A percentile compares a stretch with the other conserved stretches of the same genome.
These are phyloP conservation scores for Tenthredo livida DNA, from an alignment of 2,888 invertebrate species.

Conservation along the genomic window DNA sequence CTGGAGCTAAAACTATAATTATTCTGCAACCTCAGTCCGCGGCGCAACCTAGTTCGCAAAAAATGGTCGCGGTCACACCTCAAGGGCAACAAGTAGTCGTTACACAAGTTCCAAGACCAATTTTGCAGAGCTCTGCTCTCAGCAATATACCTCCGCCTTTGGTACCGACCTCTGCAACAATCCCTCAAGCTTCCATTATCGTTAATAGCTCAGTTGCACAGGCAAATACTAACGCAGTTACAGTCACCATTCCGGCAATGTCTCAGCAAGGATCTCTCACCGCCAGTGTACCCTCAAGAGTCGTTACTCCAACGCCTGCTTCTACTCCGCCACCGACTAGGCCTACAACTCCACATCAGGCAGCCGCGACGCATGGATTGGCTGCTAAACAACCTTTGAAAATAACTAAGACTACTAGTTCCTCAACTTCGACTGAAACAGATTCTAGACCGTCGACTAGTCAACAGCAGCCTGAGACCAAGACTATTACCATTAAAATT, in stretches of 20 bases:
- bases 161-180: slow-evolving; percentile 75
- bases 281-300: slow-evolving; percentile 72
- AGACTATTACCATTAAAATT: slow-evolving; percentile 76
- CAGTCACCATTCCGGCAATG: slow-evolving; percentile 74
- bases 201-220: slow-evolving; percentile 73
- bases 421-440: slow-evolving; percentile 70
- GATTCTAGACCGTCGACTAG: slow-evolving; percentile 68
- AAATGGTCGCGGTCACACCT: slow-evolving; percentile 84
- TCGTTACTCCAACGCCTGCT: slow-evolving; percentile 74
- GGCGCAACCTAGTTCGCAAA: slow-evolving; percentile 77
- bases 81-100: slow-evolving; percentile 85
- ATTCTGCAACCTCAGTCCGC: slow-evolving; percentile 83
- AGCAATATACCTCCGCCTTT: slow-evolving; percentile 78
- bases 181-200: slow-evolving; percentile 73
- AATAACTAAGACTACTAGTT: slow-evolving; percentile 68
- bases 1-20: slow-evolving; percentile 85
- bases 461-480: slow-evolving; percentile 65
- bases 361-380: slow-evolving; percentile 75
- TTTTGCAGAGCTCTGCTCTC: slow-evolving; percentile 79
- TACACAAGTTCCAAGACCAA: slow-evolving; percentile 81
- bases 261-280: slow-evolving; percentile 70
- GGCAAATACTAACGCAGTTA: slow-evolving; percentile 69
- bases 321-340: slow-evolving; percentile 75
- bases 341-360: slow-evolving; percentile 80
- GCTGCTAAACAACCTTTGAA: slow-evolving; percentile 60